Conservation (phyloP, 92 coral and sea anemone genomes). For the Parazoanthus swiftii region DNA sequence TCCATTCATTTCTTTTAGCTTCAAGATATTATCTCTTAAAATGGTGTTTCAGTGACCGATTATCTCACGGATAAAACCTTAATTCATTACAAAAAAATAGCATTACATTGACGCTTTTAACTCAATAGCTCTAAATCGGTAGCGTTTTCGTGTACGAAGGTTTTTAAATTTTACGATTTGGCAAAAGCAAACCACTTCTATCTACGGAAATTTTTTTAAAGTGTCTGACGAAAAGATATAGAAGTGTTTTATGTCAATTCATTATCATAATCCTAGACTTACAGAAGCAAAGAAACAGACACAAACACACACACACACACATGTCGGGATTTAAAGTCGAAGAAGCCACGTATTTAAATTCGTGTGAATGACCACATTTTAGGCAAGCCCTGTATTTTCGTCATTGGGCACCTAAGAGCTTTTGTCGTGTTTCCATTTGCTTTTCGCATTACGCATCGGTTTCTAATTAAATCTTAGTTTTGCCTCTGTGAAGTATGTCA, state of each 20-base stretch:
- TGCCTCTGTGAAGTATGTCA: slow-evolving; percentile 28
- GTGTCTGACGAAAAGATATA: slow-evolving; percentile 3
- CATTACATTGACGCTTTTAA: neutral
- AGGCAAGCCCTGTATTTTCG: neutral
- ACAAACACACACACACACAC: neutral
- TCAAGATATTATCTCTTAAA: slow-evolving; percentile 16
- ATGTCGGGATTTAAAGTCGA: neutral
- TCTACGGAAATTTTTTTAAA: neutral
- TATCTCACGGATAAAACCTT: slow-evolving; percentile 1
- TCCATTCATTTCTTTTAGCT: neutral
- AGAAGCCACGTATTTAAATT: neutral
- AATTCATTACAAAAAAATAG: slow-evolving; percentile 4
- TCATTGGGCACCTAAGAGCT: slow-evolving; percentile 6
- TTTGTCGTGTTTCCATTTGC: neutral
- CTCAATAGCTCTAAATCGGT: neutral
- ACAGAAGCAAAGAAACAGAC: neutral
- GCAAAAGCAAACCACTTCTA: neutral
- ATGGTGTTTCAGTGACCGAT: slow-evolving; percentile 12
- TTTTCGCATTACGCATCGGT: neutral
- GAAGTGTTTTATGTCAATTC: neutral
- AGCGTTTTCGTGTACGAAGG: neutral
- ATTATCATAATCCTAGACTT: neutral
- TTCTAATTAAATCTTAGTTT: slow-evolving; percentile 26
- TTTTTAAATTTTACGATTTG: neutral
- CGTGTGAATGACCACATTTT: slow-evolving; percentile 7